Percentiles rank a stretch among this genome's conserved stretches.
phyloP scores from a whole-genome alignment of 2,888 invertebrate species.

The Leucoma salicis region DNA sequence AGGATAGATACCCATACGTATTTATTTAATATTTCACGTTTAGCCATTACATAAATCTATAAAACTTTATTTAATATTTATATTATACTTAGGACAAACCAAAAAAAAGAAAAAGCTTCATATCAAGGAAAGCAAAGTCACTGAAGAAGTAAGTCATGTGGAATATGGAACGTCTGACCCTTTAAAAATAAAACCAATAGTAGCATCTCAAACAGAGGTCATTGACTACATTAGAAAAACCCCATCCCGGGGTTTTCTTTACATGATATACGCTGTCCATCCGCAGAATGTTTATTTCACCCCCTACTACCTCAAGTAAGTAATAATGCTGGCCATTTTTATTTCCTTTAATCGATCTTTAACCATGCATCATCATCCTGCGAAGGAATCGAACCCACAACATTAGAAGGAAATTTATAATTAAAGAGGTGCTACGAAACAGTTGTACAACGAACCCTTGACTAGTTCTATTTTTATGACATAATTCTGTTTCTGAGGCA shows the following conservation, averaged over 20 bases:
- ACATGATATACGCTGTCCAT: slow-evolving; percentile 89
- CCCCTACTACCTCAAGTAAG: slow-evolving; percentile 88
- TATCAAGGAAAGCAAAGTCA: slow-evolving; percentile 37
- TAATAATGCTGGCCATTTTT: too few species aligned
- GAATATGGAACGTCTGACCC: slow-evolving; percentile 48
- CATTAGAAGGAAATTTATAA: too few species aligned
- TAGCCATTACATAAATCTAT: too few species aligned
- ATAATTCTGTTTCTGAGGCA: too few species aligned
- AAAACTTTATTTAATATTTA: neutral
- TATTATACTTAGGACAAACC: neutral
- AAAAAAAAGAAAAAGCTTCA: slow-evolving; percentile 53
- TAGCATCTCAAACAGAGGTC: slow-evolving; percentile 68
- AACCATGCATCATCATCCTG: too few species aligned
- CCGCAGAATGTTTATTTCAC: slow-evolving; percentile 87
- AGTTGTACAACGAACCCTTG: too few species aligned
- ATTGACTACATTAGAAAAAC: slow-evolving; percentile 77
- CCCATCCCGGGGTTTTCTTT: slow-evolving; percentile 86
- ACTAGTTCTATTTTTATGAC: too few species aligned
- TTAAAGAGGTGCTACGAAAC: too few species aligned
- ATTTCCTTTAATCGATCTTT: too few species aligned
- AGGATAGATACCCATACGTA: too few species aligned
- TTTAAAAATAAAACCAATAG: slow-evolving; percentile 66
- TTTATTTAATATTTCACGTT: too few species aligned
- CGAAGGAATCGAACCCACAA: neutral
- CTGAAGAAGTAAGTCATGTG: neutral